Evolutionary conservation across 2,113 vertebrate genomes (phyloP).

Genomic region (Oriolus oriolus): DNA sequence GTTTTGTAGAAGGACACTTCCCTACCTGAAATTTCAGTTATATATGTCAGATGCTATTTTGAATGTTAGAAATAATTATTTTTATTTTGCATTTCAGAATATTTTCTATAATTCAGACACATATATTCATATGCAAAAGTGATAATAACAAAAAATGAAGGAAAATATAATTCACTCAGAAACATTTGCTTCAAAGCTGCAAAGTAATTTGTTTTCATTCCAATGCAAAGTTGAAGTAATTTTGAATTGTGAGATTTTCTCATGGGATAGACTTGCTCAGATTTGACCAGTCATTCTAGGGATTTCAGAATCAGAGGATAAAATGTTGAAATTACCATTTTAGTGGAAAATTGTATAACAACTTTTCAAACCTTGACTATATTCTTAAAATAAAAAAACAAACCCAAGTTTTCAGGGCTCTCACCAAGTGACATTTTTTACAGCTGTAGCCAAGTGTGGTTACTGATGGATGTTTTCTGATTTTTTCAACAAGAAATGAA

Average conservation of each 20-base stretch:
- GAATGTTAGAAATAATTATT: neutral
- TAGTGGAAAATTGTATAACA: neutral
- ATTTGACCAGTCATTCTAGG: neutral
- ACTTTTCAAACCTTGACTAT: neutral
- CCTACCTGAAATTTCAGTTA: neutral
- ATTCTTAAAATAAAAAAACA: neutral
- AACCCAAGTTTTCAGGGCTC: neutral
- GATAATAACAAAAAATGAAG: neutral
- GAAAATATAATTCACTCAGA: neutral
- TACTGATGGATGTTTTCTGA: neutral
- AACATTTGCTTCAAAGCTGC: neutral
- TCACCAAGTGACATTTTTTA: accelerated
- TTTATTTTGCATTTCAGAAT: neutral
- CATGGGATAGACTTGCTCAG: neutral
- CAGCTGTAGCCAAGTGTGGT: neutral
- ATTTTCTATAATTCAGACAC: neutral
- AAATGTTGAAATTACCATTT: neutral
- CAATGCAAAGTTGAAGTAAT: neutral
- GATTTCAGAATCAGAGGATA: neutral
- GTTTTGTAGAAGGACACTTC: neutral
- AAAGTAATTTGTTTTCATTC: neutral
- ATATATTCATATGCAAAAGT: neutral
- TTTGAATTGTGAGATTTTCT: neutral
- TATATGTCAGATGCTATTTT: neutral
- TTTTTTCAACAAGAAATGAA: neutral